These are phyloP conservation scores for Novumbra hubbsi DNA, from an alignment of 2,797 vertebrate species.

Conservation along the genomic window DNA sequence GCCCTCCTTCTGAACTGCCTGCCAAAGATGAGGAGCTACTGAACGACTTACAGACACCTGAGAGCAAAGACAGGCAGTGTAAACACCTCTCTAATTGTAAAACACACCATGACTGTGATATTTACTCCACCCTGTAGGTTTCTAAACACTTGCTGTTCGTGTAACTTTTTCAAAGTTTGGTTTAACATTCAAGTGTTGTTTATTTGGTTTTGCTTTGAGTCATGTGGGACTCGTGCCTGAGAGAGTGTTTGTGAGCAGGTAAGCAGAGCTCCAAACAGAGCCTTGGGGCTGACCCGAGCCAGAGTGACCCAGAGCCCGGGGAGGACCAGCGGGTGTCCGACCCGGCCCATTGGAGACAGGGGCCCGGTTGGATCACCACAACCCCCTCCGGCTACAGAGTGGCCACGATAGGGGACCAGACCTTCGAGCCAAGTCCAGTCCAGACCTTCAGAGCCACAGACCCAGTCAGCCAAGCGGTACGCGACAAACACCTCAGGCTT, in stretches of 20 bases:
- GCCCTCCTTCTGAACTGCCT: conserved; percentile 34
- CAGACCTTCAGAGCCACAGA: conserved; percentile 79
- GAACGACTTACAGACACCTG: conserved; percentile 15
- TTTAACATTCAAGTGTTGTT: neutral
- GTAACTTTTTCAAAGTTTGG: too few species aligned
- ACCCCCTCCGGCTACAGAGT: conserved; percentile 79
- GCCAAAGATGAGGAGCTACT: conserved; percentile 25
- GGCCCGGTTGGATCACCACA: conserved; percentile 85
- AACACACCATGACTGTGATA: neutral
- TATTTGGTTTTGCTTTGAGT: conserved; percentile 8
- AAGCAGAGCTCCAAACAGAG: conserved; percentile 51
- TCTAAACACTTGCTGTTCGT: too few species aligned
- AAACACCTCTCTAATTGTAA: neutral
- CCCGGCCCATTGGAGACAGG: conserved; percentile 28
- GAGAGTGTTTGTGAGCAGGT: conserved; percentile 55
- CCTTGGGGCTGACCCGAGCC: conserved; percentile 31
- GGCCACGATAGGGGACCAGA: conserved; percentile 69
- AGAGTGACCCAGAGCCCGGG: conserved; percentile 8
- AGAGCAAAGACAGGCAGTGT: conserved; percentile 52
- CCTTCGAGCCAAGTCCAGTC: conserved; percentile 50
- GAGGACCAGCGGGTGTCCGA: conserved; percentile 13
- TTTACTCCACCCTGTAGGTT: too few species aligned
- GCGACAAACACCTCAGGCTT: too few species aligned
- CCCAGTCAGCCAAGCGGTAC: conserved; percentile 80
- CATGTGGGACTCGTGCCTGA: conserved; percentile 10